phyloP scores from a whole-genome alignment of 1,140 invertebrate genomes.

The Meloidogyne exigua region DNA sequence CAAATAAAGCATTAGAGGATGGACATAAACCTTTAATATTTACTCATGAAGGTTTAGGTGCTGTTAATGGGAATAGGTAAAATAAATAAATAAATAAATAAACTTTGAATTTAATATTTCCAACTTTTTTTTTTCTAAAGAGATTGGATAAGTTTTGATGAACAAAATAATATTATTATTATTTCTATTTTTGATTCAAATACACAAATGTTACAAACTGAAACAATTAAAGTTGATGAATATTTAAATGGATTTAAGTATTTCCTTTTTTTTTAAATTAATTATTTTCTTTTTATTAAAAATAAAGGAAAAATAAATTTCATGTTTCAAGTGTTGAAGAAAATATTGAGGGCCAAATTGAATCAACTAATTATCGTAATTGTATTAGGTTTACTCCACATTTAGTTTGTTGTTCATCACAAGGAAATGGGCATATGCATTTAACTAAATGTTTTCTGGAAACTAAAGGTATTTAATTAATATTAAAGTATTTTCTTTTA shows the following conservation, averaged over 20 bases:
- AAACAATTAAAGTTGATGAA: constrained; percentile 6
- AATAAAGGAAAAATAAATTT: background rate
- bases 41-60: background rate
- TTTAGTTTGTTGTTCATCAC: constrained; percentile 23
- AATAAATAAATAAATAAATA: too few relatives aligned
- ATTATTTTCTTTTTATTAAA: background rate
- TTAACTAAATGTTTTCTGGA: constrained; percentile 24
- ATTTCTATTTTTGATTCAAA: constrained; percentile 17
- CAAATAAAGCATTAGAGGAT: constrained; percentile 12
- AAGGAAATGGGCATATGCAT: constrained; percentile 11
- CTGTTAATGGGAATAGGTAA: constrained; percentile 10
- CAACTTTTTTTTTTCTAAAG: constrained; percentile 6
- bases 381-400: background rate
- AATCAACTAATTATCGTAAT: background rate
- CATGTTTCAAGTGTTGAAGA: background rate
- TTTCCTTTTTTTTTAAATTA: background rate
- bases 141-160: constrained; percentile 26
- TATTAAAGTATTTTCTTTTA: background rate
- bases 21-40: constrained; percentile 8
- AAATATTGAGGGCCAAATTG: background rate
- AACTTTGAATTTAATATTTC: too few relatives aligned
- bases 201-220: background rate
- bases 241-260: constrained; percentile 16
- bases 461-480: background rate
- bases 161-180: background rate